Conservation (phyloP, 2,797 vertebrate genomes). For the Ciconia nigra region DNA sequence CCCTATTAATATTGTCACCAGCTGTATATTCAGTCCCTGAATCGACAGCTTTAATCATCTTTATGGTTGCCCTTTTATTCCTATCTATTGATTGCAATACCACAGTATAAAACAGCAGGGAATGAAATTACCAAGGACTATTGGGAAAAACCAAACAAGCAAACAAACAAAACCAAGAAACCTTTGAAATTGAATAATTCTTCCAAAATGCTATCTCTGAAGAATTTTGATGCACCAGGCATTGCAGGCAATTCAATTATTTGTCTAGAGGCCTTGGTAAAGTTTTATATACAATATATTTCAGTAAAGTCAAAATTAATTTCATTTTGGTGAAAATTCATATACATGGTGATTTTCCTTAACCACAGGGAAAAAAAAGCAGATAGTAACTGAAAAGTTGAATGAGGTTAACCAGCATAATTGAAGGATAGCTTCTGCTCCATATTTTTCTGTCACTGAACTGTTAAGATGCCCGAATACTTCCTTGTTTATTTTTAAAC, state of each 20-base stretch:
- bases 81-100: slow-evolving; percentile 10
- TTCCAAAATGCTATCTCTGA: background rate
- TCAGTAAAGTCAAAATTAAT: background rate
- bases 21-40: background rate
- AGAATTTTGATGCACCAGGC: background rate
- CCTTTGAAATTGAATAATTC: background rate
- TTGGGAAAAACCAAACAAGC: background rate
- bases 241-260: background rate
- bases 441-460: background rate
- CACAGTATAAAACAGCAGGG: background rate
- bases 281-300: background rate
- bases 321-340: background rate
- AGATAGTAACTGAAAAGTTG: background rate
- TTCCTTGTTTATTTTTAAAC: background rate
- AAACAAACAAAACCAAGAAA: background rate
- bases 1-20: background rate
- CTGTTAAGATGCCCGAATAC: background rate
- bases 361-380: background rate
- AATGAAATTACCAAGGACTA: background rate
- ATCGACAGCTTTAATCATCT: slow-evolving; percentile 38
- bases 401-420: background rate
- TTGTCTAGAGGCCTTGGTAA: background rate
- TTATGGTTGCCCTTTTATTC: slow-evolving; percentile 34
- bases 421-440: background rate
- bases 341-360: background rate